Base-by-base conservation (phyloP, 1,140 invertebrate species). In the Heliconius nattereri region DNA sequence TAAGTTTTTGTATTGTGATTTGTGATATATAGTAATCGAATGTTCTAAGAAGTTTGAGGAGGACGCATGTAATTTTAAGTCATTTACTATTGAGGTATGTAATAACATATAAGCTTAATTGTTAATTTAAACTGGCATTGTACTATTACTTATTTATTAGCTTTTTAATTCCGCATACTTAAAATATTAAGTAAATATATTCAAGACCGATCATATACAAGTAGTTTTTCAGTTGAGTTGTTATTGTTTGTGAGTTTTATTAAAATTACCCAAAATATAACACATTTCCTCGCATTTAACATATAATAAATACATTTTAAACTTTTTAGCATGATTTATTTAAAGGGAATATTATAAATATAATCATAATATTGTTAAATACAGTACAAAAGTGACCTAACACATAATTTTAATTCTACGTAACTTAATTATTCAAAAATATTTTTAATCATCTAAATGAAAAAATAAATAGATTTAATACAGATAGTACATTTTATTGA, bases 11-110 rank as follows among this genome's bases (percentile, higher is more conserved):
- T 66, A 66, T 66, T 66, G 26, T 29, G 60, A 66, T 66, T 66
- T 66, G 26, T 29, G 60, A 66, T 66, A 66, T 66, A 66, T 66
- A 66, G 26, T 29, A 29, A 66, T 66, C 60, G 60, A 66, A 66
- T 66, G 60, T 66, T 66, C 60, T 66, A 29, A 66, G 60, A 66
- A 66, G 74, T 16, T 75, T 54, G 60, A 75, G 37, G 54, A 54
- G 40, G 40, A 23, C 54, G 49, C 29, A 20, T 75, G 54, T 54
- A n/a, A 75, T 37, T 37, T 75, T 26, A 60, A 66, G 45, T 75
- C 74, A 75, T 66, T 75, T 40, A 29, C 29, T 60, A 23, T 66
- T 75, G 45, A 60, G 74, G 74, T 75, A 40, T 29, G 74, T 75
- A 66, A 66, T 37, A 5, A 20, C 3, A n/a, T 32, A 23, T 32